A percentile compares a stretch with the other conserved stretches of the same genome.
Conservation (phyloP, 1,140 invertebrate genomes). For the Archegozetes longisetosus region DNA sequence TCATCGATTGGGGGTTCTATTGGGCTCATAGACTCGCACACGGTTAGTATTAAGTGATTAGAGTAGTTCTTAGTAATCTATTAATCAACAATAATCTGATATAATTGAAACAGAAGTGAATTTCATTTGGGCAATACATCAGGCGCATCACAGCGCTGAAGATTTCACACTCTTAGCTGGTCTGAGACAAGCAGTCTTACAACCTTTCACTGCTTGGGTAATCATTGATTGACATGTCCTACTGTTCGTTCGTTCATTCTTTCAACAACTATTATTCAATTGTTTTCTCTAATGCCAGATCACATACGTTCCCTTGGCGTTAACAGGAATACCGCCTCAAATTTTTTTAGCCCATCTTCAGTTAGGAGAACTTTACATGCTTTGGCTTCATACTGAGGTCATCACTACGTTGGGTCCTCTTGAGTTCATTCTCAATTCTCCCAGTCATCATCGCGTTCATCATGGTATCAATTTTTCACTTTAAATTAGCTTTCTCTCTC, state of each 20-base stretch:
- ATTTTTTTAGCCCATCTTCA: conserved; percentile 66
- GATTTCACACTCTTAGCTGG: conserved; percentile 68
- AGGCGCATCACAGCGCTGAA: conserved; percentile 89
- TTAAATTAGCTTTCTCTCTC: too few relatives aligned
- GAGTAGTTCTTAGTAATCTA: conserved; percentile 13
- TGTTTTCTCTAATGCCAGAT: conserved; percentile 38
- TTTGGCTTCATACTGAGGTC: conserved; percentile 77
- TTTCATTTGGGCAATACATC: conserved; percentile 83
- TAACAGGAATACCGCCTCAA: conserved; percentile 57
- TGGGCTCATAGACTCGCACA: conserved; percentile 77
- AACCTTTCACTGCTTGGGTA: conserved; percentile 66
- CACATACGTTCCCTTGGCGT: conserved; percentile 66
- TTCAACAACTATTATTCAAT: conserved; percentile 4
- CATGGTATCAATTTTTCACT: too few relatives aligned
- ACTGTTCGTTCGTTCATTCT: not conserved
- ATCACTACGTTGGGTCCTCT: conserved; percentile 57
- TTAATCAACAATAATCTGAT: conserved; percentile 5
- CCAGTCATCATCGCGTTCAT: conserved; percentile 74
- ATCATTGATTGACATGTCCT: conserved; percentile 29
- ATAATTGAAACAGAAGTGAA: conserved; percentile 38
- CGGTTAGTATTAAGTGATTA: conserved; percentile 37
- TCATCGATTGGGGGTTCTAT: conserved; percentile 76
- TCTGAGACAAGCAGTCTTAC: conserved; percentile 60
- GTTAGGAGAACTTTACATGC: conserved; percentile 73
- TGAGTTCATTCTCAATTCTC: conserved; percentile 70